Evolutionary conservation across 2,113 vertebrate genomes (phyloP).

Genomic region (Cranoglanis bouderius): DNA sequence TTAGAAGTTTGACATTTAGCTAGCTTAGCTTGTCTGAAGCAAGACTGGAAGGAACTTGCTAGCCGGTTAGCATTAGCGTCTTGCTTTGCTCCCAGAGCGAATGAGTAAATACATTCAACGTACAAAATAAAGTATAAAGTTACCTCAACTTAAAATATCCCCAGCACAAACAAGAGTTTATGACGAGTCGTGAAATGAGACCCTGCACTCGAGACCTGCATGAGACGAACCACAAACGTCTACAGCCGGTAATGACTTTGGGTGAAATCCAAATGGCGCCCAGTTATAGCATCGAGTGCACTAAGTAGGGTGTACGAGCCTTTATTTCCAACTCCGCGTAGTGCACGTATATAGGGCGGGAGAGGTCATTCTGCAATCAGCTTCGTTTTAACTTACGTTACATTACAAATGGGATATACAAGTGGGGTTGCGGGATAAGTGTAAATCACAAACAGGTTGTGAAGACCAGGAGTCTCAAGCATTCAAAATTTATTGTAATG

Average conservation of each 20-base stretch:
- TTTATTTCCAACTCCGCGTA: neutral
- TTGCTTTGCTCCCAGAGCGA: neutral
- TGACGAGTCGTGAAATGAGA: slow-evolving; percentile 54
- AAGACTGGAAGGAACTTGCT: neutral
- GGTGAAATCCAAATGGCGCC: neutral
- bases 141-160: slow-evolving; percentile 56
- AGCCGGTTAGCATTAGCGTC: slow-evolving; percentile 6
- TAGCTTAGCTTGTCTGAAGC: neutral
- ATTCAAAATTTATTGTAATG: neutral
- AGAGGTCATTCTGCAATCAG: neutral
- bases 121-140: slow-evolving; percentile 26
- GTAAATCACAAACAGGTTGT: neutral
- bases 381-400: neutral
- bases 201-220: no score
- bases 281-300: neutral
- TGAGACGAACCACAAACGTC: neutral
- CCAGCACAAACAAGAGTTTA: slow-evolving; percentile 43
- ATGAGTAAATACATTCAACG: neutral
- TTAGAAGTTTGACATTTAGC: neutral
- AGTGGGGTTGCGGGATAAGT: no score
- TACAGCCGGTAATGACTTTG: slow-evolving; percentile 7
- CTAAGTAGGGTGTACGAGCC: neutral
- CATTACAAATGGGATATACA: neutral
- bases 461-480: no score
- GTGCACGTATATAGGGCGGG: neutral